Conservation (phyloP, 1,140 invertebrate genomes). For the Ips typographus region DNA sequence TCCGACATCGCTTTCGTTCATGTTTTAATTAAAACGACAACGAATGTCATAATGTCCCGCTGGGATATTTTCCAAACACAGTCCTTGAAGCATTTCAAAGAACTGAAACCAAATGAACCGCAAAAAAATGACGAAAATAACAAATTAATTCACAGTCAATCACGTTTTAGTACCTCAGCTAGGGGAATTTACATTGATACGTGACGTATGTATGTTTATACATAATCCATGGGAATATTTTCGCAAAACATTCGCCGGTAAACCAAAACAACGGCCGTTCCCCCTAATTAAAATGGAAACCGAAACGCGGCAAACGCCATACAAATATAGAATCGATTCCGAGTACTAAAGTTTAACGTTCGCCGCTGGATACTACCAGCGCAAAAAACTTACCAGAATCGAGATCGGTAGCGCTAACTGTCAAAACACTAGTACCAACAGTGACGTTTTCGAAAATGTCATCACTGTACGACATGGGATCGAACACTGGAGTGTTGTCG, state of each 20-base stretch:
- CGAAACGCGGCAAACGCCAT: neutral
- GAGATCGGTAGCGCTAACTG: slow-evolving; percentile 84
- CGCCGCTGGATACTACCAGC: neutral
- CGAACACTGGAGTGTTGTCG: slow-evolving; percentile 91
- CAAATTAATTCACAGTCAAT: neutral
- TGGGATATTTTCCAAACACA: no score
- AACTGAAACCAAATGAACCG: no score
- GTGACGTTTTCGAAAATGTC: slow-evolving; percentile 87
- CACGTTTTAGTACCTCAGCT: neutral
- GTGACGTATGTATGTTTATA: no score
- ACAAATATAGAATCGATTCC: neutral
- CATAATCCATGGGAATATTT: no score
- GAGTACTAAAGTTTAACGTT: neutral
- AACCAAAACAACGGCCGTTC: no score
- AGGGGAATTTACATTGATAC: neutral
- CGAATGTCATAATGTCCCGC: slow-evolving; percentile 11
- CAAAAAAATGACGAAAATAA: neutral
- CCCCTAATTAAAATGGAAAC: no score
- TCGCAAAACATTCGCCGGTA: no score
- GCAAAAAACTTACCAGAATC: slow-evolving; percentile 72
- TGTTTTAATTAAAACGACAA: slow-evolving; percentile 20
- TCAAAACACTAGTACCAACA: slow-evolving; percentile 74
- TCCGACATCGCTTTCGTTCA: slow-evolving; percentile 17
- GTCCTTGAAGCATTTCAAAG: no score
- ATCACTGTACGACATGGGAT: slow-evolving; percentile 84